phyloP scores from a whole-genome alignment of 2,888 invertebrate species.

The Trichopoda pennipes region DNA sequence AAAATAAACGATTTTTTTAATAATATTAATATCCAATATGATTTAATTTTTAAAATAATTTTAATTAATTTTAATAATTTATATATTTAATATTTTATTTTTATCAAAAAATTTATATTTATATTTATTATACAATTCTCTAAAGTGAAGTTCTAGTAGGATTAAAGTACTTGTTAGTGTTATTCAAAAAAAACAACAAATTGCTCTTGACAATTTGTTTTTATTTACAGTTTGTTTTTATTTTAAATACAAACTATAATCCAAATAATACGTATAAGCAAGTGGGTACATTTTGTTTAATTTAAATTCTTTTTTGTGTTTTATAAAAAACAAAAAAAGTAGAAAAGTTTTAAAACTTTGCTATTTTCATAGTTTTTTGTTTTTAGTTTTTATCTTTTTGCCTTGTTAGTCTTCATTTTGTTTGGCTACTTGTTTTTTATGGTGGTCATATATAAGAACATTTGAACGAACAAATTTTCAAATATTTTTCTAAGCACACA shows the following conservation, averaged over 20 bases:
- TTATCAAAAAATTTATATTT: not conserved
- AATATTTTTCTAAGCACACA: conserved; percentile 34
- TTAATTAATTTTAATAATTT: too few relatives aligned
- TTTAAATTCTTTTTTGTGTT: conserved; percentile 20
- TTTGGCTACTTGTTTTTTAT: conserved; percentile 4
- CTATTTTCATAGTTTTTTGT: not conserved
- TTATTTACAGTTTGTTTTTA: conserved; percentile 33
- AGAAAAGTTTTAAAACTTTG: conserved; percentile 15
- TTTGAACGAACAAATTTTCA: conserved; percentile 21
- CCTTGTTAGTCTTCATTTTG: conserved; percentile 15
- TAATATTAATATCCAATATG: too few relatives aligned
- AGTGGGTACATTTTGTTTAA: conserved; percentile 38
- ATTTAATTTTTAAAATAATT: too few relatives aligned
- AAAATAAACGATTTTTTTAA: too few relatives aligned
- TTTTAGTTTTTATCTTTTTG: conserved; percentile 1
- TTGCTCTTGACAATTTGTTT: conserved; percentile 61
- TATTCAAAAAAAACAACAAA: conserved; percentile 61
- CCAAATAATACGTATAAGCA: conserved; percentile 18
- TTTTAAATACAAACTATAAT: conserved; percentile 10
- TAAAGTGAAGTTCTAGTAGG: conserved; percentile 25
- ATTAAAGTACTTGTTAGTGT: conserved; percentile 42
- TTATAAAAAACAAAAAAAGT: conserved; percentile 2
- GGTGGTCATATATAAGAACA: conserved; percentile 19
- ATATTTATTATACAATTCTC: conserved; percentile 30
- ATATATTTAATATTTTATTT: not conserved